Base-by-base conservation (phyloP, 1,140 invertebrate genomes). In the Araneus ventricosus region DNA sequence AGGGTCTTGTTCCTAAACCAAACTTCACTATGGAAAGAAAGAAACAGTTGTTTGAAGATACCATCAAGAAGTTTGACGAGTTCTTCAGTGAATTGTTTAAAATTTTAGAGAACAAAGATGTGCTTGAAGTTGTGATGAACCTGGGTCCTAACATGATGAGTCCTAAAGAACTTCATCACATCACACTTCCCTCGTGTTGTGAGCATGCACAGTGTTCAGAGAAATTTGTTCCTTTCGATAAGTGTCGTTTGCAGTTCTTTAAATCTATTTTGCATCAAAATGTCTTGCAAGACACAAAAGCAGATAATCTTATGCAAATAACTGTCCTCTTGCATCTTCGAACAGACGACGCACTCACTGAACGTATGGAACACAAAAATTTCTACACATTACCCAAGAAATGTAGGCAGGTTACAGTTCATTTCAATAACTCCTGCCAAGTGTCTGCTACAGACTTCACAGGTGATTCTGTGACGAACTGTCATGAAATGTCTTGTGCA, bases 121-220 rank as follows among this genome's bases (percentile, higher is more conserved):
- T 93, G 14, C 59, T 67, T 37, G 92, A 93, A 70, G 41, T 93
- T 2, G 92, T 93, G 17, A 57, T 93, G 79, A 93, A 89, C 30
- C 67, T 93, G 14, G 92, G 92, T 52, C 30, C 92, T 14, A 93
- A 89, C 52, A 88, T 89, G 86, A 88, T 85, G 75, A 52, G 22
- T 84, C 92, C 92, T 3, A 87, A 88, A 41, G 92, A 93, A 34
- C 57, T 93, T 37, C 85, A 93, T 39, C 92, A 79, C 20, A 89
- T 93, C 14, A 88, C 34, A 22, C n/a, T 93, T 57, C 85, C 92
- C 10, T 1, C 3, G 22, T 3, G 24, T 61, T 57, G 41, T 79
- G 61, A 27, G 0, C 37, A 70, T 34, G 17, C 37, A 3, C 37
- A 89, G 5, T 89, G 63, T 67, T 34, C 14, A n/a, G 8, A 45